phyloP scores from a whole-genome alignment of 2,113 vertebrate genomes.

The Martes martes region DNA sequence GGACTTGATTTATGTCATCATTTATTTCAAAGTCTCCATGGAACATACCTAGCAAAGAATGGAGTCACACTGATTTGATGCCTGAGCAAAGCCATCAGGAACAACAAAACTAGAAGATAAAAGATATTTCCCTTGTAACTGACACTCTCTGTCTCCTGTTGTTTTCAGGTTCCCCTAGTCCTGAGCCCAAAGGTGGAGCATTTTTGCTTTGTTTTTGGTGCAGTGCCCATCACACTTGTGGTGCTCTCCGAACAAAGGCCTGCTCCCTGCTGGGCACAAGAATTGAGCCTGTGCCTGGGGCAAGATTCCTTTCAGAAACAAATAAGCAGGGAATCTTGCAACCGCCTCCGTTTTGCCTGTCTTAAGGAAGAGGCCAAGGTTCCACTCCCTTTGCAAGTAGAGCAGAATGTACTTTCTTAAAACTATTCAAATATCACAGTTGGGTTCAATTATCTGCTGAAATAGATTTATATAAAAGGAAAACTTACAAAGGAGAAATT shows the following conservation, averaged over 20 bases:
- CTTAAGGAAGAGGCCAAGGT: constrained; percentile 62
- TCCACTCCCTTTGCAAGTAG: constrained; percentile 52
- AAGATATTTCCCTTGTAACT: background rate
- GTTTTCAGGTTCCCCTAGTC: constrained; percentile 20
- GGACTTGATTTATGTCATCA: constrained; percentile 18
- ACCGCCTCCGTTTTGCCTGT: constrained; percentile 59
- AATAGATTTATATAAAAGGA: constrained; percentile 68
- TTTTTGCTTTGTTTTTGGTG: constrained; percentile 35
- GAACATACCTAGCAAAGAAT: constrained; percentile 17
- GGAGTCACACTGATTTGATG: constrained; percentile 7
- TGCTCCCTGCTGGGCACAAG: background rate
- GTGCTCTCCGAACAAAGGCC: constrained; percentile 34
- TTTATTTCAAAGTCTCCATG: constrained; percentile 47
- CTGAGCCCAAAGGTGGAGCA: background rate
- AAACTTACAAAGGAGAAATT: constrained; percentile 64
- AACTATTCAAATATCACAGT: constrained; percentile 72
- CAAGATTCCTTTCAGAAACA: constrained; percentile 45
- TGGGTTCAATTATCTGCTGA: constrained; percentile 68
- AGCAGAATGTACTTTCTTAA: constrained; percentile 61
- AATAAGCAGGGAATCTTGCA: constrained; percentile 44
- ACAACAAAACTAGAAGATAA: constrained; percentile 6
- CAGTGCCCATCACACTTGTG: background rate
- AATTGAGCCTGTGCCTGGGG: background rate
- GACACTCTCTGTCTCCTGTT: background rate
- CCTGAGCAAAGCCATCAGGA: constrained; percentile 32